Base-by-base conservation (phyloP, 2,888 invertebrate species). In the Callosobruchus maculatus region DNA sequence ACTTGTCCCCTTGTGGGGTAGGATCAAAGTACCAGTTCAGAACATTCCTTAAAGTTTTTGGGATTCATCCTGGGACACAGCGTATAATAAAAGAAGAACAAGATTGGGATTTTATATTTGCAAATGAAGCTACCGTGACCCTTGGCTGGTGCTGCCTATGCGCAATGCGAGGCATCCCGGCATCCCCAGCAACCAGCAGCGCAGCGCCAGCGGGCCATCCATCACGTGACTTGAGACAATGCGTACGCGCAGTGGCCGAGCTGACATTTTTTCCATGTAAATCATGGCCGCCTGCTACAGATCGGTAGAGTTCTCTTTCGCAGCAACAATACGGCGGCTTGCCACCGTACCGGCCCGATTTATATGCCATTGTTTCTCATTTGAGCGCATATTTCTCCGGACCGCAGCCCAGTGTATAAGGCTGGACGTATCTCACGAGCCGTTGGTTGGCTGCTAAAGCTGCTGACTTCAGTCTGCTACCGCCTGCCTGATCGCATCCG, bases 341-440 rank as follows among this genome's bases (percentile, higher is more conserved):
- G 49, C 49, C 49, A 49, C 49, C 49, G 49, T 49, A 77, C 79
- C 78, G 75, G 73, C 76, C 83, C 85, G 86, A 87, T 87, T 87
- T 87, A 87, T 86, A 83, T 84, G 81, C 86, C 85, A 87, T 87
- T 87, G 87, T 87, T 86, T 86, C 86, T 86, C 86, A 86, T 86
- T 85, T 83, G 83, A 85, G 83, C 85, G 85, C 85, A 86, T 86
- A 86, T 86, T 85, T 85, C 84, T 84, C 83, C 82, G 73, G 76
- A 72, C 74, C 74, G 74, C 73, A 71, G 71, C 71, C 72, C 73
- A 73, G 74, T 73, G 71, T 73, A 72, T 73, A 73, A 74, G 71
- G 74, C 74, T 31, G 74, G 82, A 81, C 82, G 82, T 84, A 84
- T 83, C 84, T 84, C 84, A 83, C 83, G 81, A 82, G 77, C 22